phyloP scores from a whole-genome alignment of 1,140 invertebrate genomes.

The Drosophila funebris region DNA sequence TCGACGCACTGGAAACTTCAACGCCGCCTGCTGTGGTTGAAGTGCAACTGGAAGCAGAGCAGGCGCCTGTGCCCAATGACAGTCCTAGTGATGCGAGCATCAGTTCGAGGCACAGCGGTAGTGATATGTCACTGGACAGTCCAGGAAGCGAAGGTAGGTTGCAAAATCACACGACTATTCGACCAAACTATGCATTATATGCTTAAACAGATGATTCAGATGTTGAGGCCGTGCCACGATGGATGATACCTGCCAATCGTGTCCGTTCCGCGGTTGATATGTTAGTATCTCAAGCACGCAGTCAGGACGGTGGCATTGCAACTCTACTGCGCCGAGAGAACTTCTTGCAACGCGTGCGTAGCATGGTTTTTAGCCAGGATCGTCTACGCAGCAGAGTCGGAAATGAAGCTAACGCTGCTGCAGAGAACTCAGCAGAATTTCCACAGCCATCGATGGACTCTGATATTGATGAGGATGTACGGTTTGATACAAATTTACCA shows the following conservation, averaged over 20 bases:
- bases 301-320: constrained; percentile 62
- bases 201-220: constrained; percentile 56
- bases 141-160: constrained; percentile 63
- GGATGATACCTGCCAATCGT: constrained; percentile 66
- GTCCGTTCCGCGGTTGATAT: constrained; percentile 58
- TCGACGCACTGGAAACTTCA: not conserved
- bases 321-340: constrained; percentile 62
- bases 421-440: constrained; percentile 7
- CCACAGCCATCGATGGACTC: constrained; percentile 36
- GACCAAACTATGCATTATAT: not conserved
- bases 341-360: constrained; percentile 70
- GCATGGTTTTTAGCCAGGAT: constrained; percentile 74
- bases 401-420: constrained; percentile 37
- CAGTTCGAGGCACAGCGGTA: constrained; percentile 33
- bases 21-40: not conserved
- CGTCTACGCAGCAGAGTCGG: constrained; percentile 47
- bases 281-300: constrained; percentile 59
- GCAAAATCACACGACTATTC: too few relatives aligned
- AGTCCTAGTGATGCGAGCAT: constrained; percentile 9
- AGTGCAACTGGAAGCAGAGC: not conserved
- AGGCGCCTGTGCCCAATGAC: not conserved
- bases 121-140: constrained; percentile 67
- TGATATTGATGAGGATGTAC: constrained; percentile 60
- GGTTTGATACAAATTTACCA: constrained; percentile 78
- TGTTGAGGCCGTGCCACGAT: constrained; percentile 54